Percentiles rank a stretch among this genome's conserved stretches.
Evolutionary conservation across 2,113 vertebrate species (phyloP).

Genomic region (Microtus pennsylvanicus): DNA sequence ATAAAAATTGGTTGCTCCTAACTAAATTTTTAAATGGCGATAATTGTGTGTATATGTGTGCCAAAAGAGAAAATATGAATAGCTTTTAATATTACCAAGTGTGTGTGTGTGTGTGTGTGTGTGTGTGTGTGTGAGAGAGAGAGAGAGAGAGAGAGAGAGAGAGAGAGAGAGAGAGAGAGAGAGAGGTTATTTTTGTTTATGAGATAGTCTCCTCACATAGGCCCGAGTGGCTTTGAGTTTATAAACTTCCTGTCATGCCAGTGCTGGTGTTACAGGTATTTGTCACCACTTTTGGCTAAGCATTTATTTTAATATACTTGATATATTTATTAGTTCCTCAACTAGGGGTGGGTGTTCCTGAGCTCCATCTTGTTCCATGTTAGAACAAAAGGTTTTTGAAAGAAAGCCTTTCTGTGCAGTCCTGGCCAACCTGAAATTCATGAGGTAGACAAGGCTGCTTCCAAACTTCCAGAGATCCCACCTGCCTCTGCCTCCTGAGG

Average conservation of each 20-base stretch:
- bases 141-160: too few relatives aligned
- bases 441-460: background rate
- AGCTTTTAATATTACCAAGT: too few relatives aligned
- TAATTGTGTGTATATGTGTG: background rate
- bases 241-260: background rate
- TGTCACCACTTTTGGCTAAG: background rate
- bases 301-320: background rate
- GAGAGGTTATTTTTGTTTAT: too few relatives aligned
- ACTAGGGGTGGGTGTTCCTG: background rate
- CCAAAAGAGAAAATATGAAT: too few relatives aligned
- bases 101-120: background rate
- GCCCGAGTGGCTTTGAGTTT: background rate
- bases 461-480: background rate
- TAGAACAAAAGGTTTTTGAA: background rate
- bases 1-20: background rate
- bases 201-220: too few relatives aligned
- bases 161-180: too few relatives aligned
- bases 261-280: background rate
- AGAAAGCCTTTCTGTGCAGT: background rate
- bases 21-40: background rate
- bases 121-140: too few relatives aligned
- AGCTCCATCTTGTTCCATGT: too few relatives aligned
- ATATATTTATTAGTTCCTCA: background rate
- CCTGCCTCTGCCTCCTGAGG: background rate
- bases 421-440: background rate